A percentile compares a stretch with the other conserved stretches of the same genome.
Conservation (phyloP, 2,888 invertebrate genomes). For the Cheilosia impressa region DNA sequence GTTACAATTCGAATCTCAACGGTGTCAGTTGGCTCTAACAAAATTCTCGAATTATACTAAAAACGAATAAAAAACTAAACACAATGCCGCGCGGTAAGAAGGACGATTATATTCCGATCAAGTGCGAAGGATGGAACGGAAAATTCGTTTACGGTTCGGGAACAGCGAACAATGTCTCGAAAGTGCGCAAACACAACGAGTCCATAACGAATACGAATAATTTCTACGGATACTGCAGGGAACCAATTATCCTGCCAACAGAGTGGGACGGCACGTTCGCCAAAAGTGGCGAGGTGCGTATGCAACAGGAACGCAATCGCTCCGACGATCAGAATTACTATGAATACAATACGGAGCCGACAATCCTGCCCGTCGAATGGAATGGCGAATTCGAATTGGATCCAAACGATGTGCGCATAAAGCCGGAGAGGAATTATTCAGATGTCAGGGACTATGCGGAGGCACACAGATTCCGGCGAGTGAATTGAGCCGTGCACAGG, state of each 20-base stretch:
- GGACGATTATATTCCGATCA: conserved; percentile 83
- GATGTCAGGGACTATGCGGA: conserved; percentile 82
- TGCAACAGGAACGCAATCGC: conserved; percentile 81
- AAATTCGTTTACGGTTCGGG: conserved; percentile 81
- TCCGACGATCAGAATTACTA: conserved; percentile 81
- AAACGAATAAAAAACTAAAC: conserved; percentile 16
- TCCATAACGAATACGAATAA: conserved; percentile 81
- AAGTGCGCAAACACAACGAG: conserved; percentile 81
- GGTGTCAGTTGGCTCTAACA: conserved; percentile 61
- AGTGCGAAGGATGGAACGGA: conserved; percentile 84
- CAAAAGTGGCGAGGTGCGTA: conserved; percentile 79
- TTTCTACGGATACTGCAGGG: conserved; percentile 81
- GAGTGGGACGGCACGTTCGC: conserved; percentile 83
- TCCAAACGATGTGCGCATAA: conserved; percentile 82
- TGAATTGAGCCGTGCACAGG: conserved; percentile 74
- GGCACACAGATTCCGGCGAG: conserved; percentile 79
- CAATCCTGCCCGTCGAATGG: conserved; percentile 81
- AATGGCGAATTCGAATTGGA: conserved; percentile 82
- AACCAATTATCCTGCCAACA: conserved; percentile 81
- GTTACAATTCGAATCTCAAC: conserved; percentile 66
- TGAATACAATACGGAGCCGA: conserved; percentile 80
- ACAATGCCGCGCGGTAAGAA: conserved; percentile 80
- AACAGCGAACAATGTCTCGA: conserved; percentile 80
- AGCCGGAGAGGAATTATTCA: conserved; percentile 82
- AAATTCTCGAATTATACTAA: conserved; percentile 18